phyloP scores from a whole-genome alignment of 2,113 vertebrate species.

The Xerus inauris region DNA sequence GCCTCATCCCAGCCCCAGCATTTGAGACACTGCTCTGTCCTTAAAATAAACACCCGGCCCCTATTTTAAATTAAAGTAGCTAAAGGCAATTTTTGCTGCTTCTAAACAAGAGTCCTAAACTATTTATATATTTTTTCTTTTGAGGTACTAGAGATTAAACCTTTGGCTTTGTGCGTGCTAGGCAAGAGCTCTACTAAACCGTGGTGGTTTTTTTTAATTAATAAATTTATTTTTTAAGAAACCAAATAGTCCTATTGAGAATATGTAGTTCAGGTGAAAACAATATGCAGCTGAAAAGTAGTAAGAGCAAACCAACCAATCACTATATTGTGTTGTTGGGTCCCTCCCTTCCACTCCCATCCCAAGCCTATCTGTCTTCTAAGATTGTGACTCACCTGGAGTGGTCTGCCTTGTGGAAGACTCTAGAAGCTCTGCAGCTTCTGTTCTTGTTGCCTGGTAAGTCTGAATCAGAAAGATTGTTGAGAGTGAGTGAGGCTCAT shows the following conservation, averaged over 20 bases:
- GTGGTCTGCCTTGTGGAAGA: neutral
- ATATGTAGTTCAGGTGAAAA: neutral
- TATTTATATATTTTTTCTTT: neutral
- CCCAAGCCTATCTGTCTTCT: neutral
- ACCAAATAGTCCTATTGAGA: neutral
- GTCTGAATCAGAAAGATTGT: slow-evolving; percentile 27
- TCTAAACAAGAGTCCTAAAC: neutral
- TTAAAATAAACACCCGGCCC: neutral
- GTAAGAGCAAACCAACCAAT: neutral
- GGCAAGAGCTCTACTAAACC: too few relatives aligned
- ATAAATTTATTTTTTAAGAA: neutral
- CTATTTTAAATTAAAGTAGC: neutral
- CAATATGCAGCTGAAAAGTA: neutral
- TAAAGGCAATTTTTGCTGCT: neutral
- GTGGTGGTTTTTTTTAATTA: too few relatives aligned
- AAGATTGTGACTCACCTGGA: slow-evolving; percentile 37
- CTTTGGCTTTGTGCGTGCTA: too few relatives aligned
- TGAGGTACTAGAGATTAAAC: too few relatives aligned
- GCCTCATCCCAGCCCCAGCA: too few relatives aligned
- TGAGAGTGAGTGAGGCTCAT: neutral
- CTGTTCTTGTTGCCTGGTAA: neutral
- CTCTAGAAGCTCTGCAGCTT: slow-evolving; percentile 45
- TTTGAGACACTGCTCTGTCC: neutral
- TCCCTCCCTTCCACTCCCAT: neutral
- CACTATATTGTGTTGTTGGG: rapidly evolving